Base-by-base conservation (phyloP, 2,888 invertebrate species). In the Cantharis rustica region DNA sequence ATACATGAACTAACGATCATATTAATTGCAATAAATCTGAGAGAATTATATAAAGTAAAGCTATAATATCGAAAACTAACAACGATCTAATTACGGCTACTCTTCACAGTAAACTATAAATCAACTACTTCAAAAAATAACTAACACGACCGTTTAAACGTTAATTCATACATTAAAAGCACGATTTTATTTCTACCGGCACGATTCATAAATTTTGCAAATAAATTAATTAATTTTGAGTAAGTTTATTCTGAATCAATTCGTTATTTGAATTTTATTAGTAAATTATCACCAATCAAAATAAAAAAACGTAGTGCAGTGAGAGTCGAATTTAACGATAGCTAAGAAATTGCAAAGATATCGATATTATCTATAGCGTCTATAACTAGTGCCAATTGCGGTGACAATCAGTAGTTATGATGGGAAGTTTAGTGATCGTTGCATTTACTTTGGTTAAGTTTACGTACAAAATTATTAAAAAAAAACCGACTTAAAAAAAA, bases 1-100 rank as follows among this genome's bases (percentile, higher is more conserved):
- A 63, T 73, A 73, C 73, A 73, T 73, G 69, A 69, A 62, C 73
- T 73, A 73, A 73, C 73, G 73, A 73, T 26, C 61, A 68, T n/a
- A 68, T 69, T 74, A 74, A 74, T 74, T 74, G 74, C 74, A 74
- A 74, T 74, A 74, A 69, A 74, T 74, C 74, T 62, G 61, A 31
- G 61, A 61, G 73, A 73, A 73, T 73, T 68, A 68, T 68, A 73
- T 74, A 69, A 63, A 69, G 69, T 47, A 74, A 63, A 16, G 17
- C 31, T 20, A 61, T 71, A 74, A 47, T 68, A 73, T 68, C 61
- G 26, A 76, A 73, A 76, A 73, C 69, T 68, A 73, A 74, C 76
- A 70, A 70, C 76, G 76, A 73, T 73, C 69, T 76, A 76, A 76
- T 76, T 76, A 76, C 73, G 62, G 69, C 73, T 68, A 27, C 69